Percentiles rank a stretch among this genome's conserved stretches.
Conservation (phyloP, 2,113 vertebrate species). For the Phalacrocorax brasilianus region DNA sequence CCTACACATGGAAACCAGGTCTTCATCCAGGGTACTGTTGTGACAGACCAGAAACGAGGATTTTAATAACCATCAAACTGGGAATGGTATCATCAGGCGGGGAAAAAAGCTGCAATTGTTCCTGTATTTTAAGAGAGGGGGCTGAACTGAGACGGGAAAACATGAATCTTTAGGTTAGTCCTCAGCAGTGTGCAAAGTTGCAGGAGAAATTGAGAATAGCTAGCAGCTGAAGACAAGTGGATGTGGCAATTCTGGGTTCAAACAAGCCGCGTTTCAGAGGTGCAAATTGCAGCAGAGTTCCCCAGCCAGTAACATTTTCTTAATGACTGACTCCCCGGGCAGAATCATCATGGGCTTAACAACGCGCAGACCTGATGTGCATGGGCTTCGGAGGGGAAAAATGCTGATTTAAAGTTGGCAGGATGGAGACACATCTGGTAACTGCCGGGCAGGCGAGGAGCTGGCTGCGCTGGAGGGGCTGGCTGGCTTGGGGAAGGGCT, state of each 20-base stretch:
- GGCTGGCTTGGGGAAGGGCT: background rate
- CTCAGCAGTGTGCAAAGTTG: background rate
- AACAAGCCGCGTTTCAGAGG: background rate
- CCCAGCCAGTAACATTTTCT: background rate
- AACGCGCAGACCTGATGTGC: accelerated
- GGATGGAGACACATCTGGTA: background rate
- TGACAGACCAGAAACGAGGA: background rate
- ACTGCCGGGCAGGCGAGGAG: background rate
- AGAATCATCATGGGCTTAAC: accelerated
- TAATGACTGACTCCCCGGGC: background rate
- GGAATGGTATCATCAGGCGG: no score
- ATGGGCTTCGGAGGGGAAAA: background rate
- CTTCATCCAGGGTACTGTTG: no score
- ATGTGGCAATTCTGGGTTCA: background rate
- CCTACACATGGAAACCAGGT: background rate
- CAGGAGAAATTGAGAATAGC: background rate
- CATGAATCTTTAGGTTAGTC: background rate
- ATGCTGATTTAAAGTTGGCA: background rate
- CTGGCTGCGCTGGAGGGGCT: no score
- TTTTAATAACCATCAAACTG: background rate
- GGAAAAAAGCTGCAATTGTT: no score
- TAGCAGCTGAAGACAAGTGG: background rate
- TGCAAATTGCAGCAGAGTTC: background rate
- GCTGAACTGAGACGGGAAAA: background rate
- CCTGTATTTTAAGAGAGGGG: background rate